These are phyloP conservation scores for Metaphire vulgaris DNA, from an alignment of 1,140 invertebrate genomes.

Conservation along the genomic window DNA sequence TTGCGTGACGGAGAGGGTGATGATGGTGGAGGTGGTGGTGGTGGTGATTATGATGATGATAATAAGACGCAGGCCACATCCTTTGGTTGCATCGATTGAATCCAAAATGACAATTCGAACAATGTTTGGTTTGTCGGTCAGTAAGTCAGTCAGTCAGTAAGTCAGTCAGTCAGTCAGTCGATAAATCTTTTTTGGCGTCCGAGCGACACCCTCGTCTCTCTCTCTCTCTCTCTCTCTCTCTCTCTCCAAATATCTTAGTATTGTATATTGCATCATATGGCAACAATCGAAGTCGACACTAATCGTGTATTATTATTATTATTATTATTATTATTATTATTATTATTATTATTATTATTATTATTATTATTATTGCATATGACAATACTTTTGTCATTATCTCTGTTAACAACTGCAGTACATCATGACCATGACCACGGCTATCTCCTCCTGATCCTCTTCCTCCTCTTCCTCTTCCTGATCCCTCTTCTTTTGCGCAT, in stretches of 20 bases:
- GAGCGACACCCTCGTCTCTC: background rate
- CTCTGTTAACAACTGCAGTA: too few species aligned
- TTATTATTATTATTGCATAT: too few species aligned
- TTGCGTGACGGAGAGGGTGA: too few species aligned
- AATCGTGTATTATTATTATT: background rate
- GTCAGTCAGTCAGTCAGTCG: background rate
- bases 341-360: too few species aligned
- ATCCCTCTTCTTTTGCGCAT: too few species aligned
- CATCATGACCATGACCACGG: too few species aligned
- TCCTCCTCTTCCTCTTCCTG: too few species aligned
- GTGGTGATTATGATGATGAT: background rate
- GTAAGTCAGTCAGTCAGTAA: background rate
- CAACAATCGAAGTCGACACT: background rate
- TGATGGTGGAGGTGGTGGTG: too few species aligned
- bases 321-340: background rate
- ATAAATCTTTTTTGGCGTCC: background rate
- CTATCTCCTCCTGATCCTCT: too few species aligned
- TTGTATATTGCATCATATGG: background rate
- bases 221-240: too few species aligned
- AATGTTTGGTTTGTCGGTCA: background rate
- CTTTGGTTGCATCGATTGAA: background rate
- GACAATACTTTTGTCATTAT: too few species aligned
- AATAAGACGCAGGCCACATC: background rate
- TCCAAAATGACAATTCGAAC: background rate
- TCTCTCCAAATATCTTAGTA: background rate